These are phyloP conservation scores for Drosophila melanosoma DNA, from an alignment of 2,888 invertebrate species.

Conservation along the genomic window DNA sequence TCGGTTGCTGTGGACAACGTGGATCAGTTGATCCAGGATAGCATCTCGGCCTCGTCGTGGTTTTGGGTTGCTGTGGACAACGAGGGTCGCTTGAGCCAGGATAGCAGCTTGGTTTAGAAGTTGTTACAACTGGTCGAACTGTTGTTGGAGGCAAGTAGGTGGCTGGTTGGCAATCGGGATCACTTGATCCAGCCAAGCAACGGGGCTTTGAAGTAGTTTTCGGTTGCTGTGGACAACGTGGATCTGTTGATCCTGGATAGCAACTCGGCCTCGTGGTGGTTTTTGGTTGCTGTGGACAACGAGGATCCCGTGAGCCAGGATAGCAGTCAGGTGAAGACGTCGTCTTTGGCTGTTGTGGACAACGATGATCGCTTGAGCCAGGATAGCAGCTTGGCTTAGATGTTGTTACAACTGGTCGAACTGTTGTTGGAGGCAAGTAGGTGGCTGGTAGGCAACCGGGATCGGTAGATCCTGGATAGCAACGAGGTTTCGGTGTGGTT, in stretches of 20 bases:
- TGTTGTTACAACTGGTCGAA: not conserved
- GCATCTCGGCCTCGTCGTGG: conserved; percentile 53
- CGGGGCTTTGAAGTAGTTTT: conserved; percentile 26
- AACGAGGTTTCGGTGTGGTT: conserved; percentile 33
- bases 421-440: conserved; percentile 32
- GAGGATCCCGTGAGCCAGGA: conserved; percentile 75
- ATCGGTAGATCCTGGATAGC: conserved; percentile 81
- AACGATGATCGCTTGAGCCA: conserved; percentile 69
- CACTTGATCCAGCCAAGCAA: conserved; percentile 82
- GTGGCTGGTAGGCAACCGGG: conserved; percentile 19
- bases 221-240: conserved; percentile 45
- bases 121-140: not conserved
- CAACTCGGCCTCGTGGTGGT: conserved; percentile 27
- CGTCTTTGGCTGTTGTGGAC: not conserved
- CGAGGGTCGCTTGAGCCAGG: conserved; percentile 72
- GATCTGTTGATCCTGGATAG: conserved; percentile 75
- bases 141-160: conserved; percentile 16
- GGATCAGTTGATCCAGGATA: conserved; percentile 77
- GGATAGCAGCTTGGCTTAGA: conserved; percentile 22
- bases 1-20: too few relatives aligned
- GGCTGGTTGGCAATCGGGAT: conserved; percentile 54
- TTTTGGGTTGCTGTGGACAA: too few relatives aligned
- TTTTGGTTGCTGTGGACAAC: conserved; percentile 40
- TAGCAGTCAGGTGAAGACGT: conserved; percentile 38
- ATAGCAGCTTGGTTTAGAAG: conserved; percentile 64